Conservation (phyloP, 92 coral and sea anemone genomes). For the Phymanthus crucifer region DNA sequence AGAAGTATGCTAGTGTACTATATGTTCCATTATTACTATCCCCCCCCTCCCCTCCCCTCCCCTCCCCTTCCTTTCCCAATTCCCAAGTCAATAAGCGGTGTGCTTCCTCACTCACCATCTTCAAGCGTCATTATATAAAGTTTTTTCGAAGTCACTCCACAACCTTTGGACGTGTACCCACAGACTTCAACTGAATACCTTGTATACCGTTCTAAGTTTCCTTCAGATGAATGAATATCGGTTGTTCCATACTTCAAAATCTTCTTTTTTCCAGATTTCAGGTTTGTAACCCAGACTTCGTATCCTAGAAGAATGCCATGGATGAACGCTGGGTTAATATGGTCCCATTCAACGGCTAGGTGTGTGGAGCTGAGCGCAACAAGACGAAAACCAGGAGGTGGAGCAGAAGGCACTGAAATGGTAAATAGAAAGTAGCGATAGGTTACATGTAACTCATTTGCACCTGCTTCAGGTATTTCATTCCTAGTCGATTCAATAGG, state of each 20-base stretch:
- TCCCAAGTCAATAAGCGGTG: too few relatives aligned
- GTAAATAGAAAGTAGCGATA: neutral
- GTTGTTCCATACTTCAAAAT: neutral
- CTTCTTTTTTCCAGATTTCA: neutral
- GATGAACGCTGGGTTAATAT: slow-evolving; percentile 19
- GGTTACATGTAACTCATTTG: too few relatives aligned
- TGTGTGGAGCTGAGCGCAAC: slow-evolving; percentile 42
- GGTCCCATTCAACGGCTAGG: slow-evolving; percentile 49
- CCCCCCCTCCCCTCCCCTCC: too few relatives aligned
- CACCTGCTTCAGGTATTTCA: too few relatives aligned
- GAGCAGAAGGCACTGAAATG: slow-evolving; percentile 24
- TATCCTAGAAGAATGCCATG: slow-evolving; percentile 67
- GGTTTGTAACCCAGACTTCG: slow-evolving; percentile 34
- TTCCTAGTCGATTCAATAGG: too few relatives aligned
- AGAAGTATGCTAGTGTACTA: too few relatives aligned
- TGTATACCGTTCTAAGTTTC: slow-evolving; percentile 40
- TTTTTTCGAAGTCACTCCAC: slow-evolving; percentile 40
- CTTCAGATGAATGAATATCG: neutral
- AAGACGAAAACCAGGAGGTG: slow-evolving; percentile 48
- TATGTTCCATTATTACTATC: too few relatives aligned
- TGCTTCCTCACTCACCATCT: slow-evolving; percentile 59
- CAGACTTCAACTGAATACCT: slow-evolving; percentile 47
- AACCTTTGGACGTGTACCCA: slow-evolving; percentile 69
- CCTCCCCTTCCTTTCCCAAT: too few relatives aligned
- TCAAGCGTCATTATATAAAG: slow-evolving; percentile 40